Evolutionary conservation across 2,113 vertebrate genomes (phyloP).

Genomic region (rat (Rattus norvegicus)): DNA sequence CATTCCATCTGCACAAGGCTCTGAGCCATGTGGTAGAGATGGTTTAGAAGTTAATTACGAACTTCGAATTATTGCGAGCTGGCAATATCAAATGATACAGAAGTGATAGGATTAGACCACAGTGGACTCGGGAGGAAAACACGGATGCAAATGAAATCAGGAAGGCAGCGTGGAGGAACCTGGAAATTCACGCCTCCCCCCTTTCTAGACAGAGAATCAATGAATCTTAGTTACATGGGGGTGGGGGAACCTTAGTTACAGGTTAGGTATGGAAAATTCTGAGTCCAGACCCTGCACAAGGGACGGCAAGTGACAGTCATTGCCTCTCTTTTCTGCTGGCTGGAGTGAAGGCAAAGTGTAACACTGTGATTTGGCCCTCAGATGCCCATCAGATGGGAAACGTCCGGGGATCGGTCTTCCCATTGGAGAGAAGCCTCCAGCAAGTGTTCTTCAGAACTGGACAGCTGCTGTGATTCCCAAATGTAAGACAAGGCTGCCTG

Average conservation of each 20-base stretch:
- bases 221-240: not conserved
- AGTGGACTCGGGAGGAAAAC: too few relatives aligned
- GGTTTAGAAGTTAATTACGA: not conserved
- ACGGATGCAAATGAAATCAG: not conserved
- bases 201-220: not conserved
- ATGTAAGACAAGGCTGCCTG: not conserved
- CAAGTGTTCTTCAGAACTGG: not conserved
- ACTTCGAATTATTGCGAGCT: too few relatives aligned
- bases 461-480: rapidly evolving
- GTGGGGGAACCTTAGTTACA: too few relatives aligned
- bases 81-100: rapidly evolving
- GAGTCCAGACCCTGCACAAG: not conserved
- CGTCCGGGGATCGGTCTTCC: not conserved
- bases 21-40: not conserved
- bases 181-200: too few relatives aligned
- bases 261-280: too few relatives aligned
- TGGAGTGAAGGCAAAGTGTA: too few relatives aligned
- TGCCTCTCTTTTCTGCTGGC: not conserved
- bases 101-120: rapidly evolving
- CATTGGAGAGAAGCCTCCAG: not conserved
- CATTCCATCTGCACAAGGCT: not conserved
- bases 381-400: too few relatives aligned
- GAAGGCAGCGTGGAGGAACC: not conserved
- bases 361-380: not conserved
- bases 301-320: not conserved